Evolutionary conservation across 2,113 vertebrate genomes (phyloP).

Genomic region (Corvus moneduloides): DNA sequence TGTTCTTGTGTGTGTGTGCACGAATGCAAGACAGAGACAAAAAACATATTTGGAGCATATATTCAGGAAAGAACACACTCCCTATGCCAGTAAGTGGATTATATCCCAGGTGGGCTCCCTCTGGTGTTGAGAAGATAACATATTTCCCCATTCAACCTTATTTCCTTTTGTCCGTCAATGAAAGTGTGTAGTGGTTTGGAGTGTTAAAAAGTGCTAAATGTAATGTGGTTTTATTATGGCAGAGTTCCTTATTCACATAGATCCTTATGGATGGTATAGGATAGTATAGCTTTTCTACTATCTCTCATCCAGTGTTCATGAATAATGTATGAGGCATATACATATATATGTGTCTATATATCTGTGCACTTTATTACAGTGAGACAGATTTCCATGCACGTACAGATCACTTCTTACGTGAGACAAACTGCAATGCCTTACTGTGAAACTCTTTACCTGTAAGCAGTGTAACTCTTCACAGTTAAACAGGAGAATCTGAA

Average conservation of each 20-base stretch:
- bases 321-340: not conserved
- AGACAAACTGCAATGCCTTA: not conserved
- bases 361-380: not conserved
- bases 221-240: not conserved
- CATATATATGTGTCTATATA: not conserved
- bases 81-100: not conserved
- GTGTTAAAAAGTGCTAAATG: not conserved
- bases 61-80: not conserved
- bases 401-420: not conserved
- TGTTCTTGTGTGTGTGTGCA: no score
- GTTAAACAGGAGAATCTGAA: not conserved
- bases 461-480: not conserved
- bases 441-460: not conserved
- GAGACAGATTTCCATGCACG: not conserved
- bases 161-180: not conserved
- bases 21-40: not conserved
- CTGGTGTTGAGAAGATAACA: slow-evolving; percentile 27
- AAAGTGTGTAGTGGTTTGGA: not conserved
- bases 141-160: not conserved
- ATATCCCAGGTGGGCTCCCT: slow-evolving; percentile 32
- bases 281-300: not conserved
- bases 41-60: not conserved
- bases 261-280: not conserved
- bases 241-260: not conserved
- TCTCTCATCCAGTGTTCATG: not conserved